Base-by-base conservation (phyloP, 1,140 invertebrate genomes). In the Sitodiplosis mosellana region DNA sequence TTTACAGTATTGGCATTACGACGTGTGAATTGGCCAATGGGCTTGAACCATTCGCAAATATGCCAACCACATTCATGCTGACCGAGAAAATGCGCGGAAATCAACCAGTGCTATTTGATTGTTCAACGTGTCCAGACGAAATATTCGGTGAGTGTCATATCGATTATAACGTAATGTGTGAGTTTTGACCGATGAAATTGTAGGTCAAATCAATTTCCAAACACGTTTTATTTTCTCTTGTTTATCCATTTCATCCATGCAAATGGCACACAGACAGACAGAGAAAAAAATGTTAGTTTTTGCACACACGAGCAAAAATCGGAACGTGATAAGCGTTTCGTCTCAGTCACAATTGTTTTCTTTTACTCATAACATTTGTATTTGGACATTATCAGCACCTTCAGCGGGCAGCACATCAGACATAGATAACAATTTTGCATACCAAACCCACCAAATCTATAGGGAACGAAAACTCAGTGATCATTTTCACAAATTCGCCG, bases 11-110 rank as follows among this genome's bases (percentile, higher is more conserved):
- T 44, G 90, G 90, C 33, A 83, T 93, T 49, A 74, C 83, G 14
- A 76, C 81, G 36, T 93, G 87, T 69, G 89, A 93, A 68, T 61
- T 94, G 51, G 87, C 80, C 20, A 94, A 93, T 69, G 88, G 89
- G 0, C 72, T 80, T 42, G 81, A 86, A 55, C 89, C 89, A 1
- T 94, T 87, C 68, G 73, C 75, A 19, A 81, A 85, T 54, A 78
- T 87, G 55, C 72, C 80, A 19, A 77, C 79, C 27, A 91, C 87
- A 1, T 72, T 90, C 53, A 90, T 93, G 86, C 70, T 90, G 43
- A 80, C 85, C 2, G 87, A 91, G 66, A 94, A 92, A 67, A 72
- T 92, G 10, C 72, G 81, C 47, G 87, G 87, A 12, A 77, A 74
- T 54, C 74, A 76, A 11, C 85, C 87, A 18, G 76, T 79, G 47